phyloP scores from a whole-genome alignment of 2,113 vertebrate genomes.

The Phaethornis superciliosus region DNA sequence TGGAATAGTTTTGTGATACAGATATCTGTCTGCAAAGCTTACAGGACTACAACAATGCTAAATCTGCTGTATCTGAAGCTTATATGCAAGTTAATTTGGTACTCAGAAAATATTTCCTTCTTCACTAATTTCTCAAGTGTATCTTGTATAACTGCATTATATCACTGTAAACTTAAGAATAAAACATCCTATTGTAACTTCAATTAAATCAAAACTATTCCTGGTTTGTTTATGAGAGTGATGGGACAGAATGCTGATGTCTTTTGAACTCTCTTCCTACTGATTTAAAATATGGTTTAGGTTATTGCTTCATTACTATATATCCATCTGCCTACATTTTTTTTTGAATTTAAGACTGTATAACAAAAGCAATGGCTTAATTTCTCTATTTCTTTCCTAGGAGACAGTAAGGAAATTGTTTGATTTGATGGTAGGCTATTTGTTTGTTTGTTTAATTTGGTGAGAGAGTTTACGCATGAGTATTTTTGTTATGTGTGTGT shows the following conservation, averaged over 20 bases:
- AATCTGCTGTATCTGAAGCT: background rate
- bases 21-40: background rate
- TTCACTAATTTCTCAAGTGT: slow-evolving; percentile 22
- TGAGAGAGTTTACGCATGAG: background rate
- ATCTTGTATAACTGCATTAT: background rate
- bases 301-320: background rate
- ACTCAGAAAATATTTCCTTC: background rate
- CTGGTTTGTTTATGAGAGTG: slow-evolving; percentile 8
- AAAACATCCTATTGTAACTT: background rate
- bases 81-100: background rate
- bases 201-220: slow-evolving; percentile 39
- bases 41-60: background rate
- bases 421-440: background rate
- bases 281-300: background rate
- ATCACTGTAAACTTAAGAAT: background rate
- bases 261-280: slow-evolving; percentile 9
- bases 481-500: background rate
- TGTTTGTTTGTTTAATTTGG: background rate
- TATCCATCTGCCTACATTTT: background rate
- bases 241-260: background rate
- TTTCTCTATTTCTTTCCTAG: background rate
- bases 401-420: background rate
- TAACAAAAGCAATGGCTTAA: background rate
- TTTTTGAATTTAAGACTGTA: background rate
- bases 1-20: background rate